A percentile compares a stretch with the other conserved stretches of the same genome.
These are phyloP conservation scores for Chrysotoxum bicinctum DNA, from an alignment of 2,888 invertebrate species.

Conservation along the genomic window DNA sequence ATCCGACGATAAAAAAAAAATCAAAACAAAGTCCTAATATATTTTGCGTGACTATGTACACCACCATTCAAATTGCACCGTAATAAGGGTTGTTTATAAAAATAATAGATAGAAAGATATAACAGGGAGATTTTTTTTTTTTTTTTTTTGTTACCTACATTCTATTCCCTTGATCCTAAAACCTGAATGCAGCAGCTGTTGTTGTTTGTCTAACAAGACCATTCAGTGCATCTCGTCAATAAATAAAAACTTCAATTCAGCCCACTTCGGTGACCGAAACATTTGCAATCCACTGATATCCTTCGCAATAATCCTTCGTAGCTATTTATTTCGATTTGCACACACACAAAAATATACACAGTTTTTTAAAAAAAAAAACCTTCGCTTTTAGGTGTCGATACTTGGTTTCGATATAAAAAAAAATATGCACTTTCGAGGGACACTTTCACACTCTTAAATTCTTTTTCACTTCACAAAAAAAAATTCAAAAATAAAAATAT, in stretches of 20 bases:
- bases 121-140: neutral
- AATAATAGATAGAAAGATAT: neutral
- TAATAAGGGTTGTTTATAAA: slow-evolving; percentile 15
- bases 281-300: slow-evolving; percentile 70
- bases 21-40: slow-evolving; percentile 13
- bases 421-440: slow-evolving; percentile 30
- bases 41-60: slow-evolving; percentile 27
- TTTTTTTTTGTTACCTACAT: slow-evolving; percentile 57
- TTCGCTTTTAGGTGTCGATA: slow-evolving; percentile 43
- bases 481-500: neutral
- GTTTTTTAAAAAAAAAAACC: neutral
- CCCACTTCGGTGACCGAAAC: slow-evolving; percentile 44
- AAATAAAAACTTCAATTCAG: slow-evolving; percentile 43
- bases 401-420: slow-evolving; percentile 22
- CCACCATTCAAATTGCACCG: slow-evolving; percentile 25
- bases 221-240: slow-evolving; percentile 28
- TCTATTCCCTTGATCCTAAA: slow-evolving; percentile 65
- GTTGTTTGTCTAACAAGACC: slow-evolving; percentile 60
- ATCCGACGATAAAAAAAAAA: slow-evolving; percentile 7
- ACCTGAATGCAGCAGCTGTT: slow-evolving; percentile 61
- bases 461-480: slow-evolving; percentile 6
- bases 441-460: slow-evolving; percentile 38
- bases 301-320: slow-evolving; percentile 64
- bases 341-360: slow-evolving; percentile 5
- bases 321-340: slow-evolving; percentile 34